A percentile compares a stretch with the other conserved stretches of the same genome.
Evolutionary conservation across 2,113 vertebrate species (phyloP).

Genomic region (Panthera uncia): DNA sequence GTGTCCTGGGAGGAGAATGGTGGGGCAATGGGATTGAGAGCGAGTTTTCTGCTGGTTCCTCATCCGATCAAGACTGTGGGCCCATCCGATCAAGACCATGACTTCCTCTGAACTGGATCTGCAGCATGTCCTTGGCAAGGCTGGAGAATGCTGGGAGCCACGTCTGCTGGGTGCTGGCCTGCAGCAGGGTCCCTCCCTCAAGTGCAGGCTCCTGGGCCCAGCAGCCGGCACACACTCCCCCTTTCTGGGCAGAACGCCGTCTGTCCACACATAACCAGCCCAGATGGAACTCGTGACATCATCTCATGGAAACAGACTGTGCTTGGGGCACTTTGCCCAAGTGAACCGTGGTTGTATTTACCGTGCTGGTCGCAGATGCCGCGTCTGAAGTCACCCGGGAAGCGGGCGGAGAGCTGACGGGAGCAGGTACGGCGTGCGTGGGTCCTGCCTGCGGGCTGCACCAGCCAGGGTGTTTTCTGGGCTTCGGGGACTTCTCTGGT

Average conservation of each 20-base stretch:
- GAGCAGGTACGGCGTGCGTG: too few relatives aligned
- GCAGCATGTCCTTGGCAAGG: neutral
- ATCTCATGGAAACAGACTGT: neutral
- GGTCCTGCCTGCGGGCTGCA: accelerated
- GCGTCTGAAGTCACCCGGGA: too few relatives aligned
- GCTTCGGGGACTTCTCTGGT: neutral
- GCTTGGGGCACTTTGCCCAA: neutral
- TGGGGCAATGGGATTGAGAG: neutral
- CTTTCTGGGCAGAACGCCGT: accelerated
- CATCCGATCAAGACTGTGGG: neutral
- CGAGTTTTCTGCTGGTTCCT: neutral
- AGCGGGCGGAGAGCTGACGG: neutral
- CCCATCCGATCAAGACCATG: too few relatives aligned
- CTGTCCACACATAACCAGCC: accelerated
- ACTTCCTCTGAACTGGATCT: neutral
- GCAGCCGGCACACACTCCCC: too few relatives aligned
- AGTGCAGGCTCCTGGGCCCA: neutral
- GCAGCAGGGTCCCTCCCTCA: neutral
- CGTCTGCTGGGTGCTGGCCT: neutral
- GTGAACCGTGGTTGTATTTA: neutral
- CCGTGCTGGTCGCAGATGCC: too few relatives aligned
- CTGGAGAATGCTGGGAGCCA: accelerated
- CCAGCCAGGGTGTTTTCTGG: neutral
- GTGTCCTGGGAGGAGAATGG: neutral
- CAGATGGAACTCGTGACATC: too few relatives aligned